Conservation (phyloP, 1,140 invertebrate genomes). For the Ceratitis capitata region DNA sequence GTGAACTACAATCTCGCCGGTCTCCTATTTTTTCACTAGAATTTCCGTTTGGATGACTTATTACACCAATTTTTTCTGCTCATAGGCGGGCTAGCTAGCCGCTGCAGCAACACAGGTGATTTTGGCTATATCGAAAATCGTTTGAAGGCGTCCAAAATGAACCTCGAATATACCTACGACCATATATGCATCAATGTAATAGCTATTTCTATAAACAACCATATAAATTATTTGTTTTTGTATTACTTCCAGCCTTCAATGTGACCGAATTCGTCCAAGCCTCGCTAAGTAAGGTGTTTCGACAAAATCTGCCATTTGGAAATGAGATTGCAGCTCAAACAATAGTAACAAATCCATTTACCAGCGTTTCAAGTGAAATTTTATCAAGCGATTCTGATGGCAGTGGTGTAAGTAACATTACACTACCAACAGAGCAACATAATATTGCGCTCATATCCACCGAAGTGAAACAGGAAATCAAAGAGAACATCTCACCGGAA, state of each 20-base stretch:
- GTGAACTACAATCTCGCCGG: too few species aligned
- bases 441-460: conserved; percentile 53
- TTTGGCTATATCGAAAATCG: too few species aligned
- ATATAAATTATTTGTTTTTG: too few species aligned
- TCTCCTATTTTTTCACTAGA: too few species aligned
- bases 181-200: too few species aligned
- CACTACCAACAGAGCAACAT: conserved; percentile 46
- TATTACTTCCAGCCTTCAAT: conserved; percentile 23
- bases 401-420: conserved; percentile 17
- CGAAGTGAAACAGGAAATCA: conserved; percentile 60
- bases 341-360: conserved; percentile 38
- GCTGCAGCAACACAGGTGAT: too few species aligned
- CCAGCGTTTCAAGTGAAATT: not conserved
- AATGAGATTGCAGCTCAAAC: conserved; percentile 44
- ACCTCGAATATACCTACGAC: too few species aligned
- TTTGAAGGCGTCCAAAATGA: too few species aligned
- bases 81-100: too few species aligned
- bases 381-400: not conserved
- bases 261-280: conserved; percentile 45
- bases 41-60: too few species aligned
- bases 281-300: conserved; percentile 58
- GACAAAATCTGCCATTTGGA: conserved; percentile 60
- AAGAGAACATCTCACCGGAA: conserved; percentile 64
- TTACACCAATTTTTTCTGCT: too few species aligned
- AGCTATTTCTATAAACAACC: too few species aligned